These are phyloP conservation scores for Parnassius orleans DNA, from an alignment of 2,888 invertebrate species.

Conservation along the genomic window DNA sequence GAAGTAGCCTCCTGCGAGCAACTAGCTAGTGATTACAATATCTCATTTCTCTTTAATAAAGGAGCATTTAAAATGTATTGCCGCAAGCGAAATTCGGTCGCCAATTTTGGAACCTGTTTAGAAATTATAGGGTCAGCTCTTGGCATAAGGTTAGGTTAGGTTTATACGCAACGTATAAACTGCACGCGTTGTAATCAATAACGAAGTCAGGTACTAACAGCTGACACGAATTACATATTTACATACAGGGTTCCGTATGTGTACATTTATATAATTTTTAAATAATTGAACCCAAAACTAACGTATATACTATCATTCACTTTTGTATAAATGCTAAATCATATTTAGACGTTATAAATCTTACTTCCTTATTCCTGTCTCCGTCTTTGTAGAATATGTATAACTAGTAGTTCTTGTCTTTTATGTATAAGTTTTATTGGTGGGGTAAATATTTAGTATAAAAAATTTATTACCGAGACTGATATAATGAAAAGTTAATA, in stretches of 20 bases:
- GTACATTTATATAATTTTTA: not conserved
- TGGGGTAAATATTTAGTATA: no score
- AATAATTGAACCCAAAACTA: not conserved
- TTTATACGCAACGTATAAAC: slow-evolving; percentile 33
- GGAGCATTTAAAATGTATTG: slow-evolving; percentile 65
- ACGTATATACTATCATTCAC: no score
- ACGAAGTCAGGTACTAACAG: not conserved
- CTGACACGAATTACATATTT: not conserved
- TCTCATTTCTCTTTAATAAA: slow-evolving; percentile 73
- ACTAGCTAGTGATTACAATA: slow-evolving; percentile 69
- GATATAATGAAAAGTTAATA: no score
- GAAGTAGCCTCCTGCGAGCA: slow-evolving; percentile 34
- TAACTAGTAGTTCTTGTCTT: no score
- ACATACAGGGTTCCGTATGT: not conserved
- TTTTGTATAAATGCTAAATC: no score
- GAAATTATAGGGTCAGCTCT: slow-evolving; percentile 76
- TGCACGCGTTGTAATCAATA: slow-evolving; percentile 12
- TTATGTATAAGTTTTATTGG: no score
- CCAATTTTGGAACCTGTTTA: slow-evolving; percentile 79
- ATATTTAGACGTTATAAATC: no score
- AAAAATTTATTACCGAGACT: no score
- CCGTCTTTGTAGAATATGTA: no score
- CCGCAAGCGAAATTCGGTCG: slow-evolving; percentile 67
- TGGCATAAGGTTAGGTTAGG: slow-evolving; percentile 52
- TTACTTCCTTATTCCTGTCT: no score